Conservation (phyloP, 2,797 vertebrate species). For the Salarias fasciatus region DNA sequence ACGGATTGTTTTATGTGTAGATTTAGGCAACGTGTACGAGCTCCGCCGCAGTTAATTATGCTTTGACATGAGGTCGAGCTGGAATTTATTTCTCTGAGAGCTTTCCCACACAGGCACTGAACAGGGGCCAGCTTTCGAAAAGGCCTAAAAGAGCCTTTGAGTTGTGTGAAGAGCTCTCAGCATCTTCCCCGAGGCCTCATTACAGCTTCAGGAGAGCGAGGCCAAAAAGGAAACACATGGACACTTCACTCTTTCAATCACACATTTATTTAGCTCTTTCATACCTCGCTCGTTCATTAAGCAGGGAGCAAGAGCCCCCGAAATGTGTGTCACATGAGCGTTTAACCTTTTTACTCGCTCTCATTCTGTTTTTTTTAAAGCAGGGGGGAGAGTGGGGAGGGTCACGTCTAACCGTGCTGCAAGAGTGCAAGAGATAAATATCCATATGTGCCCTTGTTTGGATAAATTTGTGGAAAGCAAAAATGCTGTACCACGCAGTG, state of each 20-base stretch:
- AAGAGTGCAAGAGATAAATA: neutral
- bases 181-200: constrained; percentile 74
- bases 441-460: constrained; percentile 1
- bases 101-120: constrained; percentile 71
- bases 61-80: constrained; percentile 11
- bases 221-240: constrained; percentile 39
- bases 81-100: constrained; percentile 28
- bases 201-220: constrained; percentile 60
- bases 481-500: too few species aligned
- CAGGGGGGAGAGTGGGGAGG: neutral
- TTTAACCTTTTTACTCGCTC: constrained; percentile 30
- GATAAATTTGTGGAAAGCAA: neutral
- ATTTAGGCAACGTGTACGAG: neutral
- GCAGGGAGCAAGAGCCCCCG: constrained; percentile 10
- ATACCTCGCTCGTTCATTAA: neutral
- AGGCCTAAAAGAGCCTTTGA: constrained; percentile 62
- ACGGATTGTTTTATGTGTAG: neutral
- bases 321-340: constrained; percentile 13
- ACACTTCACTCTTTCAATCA: constrained; percentile 55
- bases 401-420: neutral
- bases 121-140: constrained; percentile 46
- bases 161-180: constrained; percentile 74
- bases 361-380: neutral
- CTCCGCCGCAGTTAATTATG: constrained; percentile 9
- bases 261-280: constrained; percentile 52